Conservation (phyloP, 2,888 invertebrate genomes). For the Podabrus alpinus region DNA sequence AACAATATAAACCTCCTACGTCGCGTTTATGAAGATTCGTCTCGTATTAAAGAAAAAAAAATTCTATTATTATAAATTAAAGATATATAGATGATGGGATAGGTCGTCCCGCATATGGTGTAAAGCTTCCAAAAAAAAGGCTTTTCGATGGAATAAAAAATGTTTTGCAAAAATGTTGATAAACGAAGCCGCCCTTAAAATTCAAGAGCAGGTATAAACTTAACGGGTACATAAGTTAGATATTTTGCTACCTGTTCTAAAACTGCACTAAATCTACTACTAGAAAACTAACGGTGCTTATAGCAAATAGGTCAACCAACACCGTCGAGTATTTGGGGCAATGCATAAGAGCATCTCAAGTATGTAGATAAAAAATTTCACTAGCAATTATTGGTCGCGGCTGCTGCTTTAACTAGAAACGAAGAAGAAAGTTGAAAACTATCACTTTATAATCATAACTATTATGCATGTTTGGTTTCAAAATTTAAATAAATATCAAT, state of each 20-base stretch:
- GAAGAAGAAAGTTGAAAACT: conserved; percentile 13
- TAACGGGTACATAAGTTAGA: background rate
- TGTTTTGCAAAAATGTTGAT: conserved; percentile 7
- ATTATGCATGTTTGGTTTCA: background rate
- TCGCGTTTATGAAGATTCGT: no score
- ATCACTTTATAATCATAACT: background rate
- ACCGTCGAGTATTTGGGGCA: background rate
- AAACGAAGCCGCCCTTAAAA: conserved; percentile 15
- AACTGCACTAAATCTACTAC: background rate
- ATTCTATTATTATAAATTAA: background rate
- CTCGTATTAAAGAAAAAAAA: background rate
- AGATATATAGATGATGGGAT: background rate
- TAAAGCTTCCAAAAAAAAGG: background rate
- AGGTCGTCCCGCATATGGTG: background rate
- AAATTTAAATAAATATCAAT: background rate
- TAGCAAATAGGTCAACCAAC: conserved; percentile 16
- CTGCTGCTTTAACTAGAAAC: conserved; percentile 8
- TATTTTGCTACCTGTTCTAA: conserved; percentile 22
- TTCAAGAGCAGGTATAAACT: background rate
- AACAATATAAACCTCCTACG: background rate
- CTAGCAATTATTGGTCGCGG: conserved; percentile 8
- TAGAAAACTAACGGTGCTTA: conserved; percentile 19
- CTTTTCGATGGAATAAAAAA: background rate
- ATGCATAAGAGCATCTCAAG: background rate
- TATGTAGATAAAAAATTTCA: conserved; percentile 15